Evolutionary conservation across 2,113 vertebrate genomes (phyloP), one percentile per base, ranked within the genome.

Genomic region (Trematocara unimaculatum): DNA sequence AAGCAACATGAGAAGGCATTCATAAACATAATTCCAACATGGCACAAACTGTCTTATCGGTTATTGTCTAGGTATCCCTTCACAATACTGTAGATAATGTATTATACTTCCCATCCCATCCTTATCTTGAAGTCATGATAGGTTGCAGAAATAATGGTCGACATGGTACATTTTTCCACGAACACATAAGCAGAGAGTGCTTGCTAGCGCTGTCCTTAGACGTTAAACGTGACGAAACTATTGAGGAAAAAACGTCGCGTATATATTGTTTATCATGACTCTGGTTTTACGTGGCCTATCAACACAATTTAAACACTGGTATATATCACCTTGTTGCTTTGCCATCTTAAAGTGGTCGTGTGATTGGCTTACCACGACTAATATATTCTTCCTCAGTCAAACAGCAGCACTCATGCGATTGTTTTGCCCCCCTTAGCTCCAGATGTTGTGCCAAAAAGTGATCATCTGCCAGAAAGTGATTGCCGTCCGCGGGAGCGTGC

Each of bases 401-500:
- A 56, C 54, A 56, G 55, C 23, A 56, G 7, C 55, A 15, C 12
- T 29, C 55, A 56, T 56, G 55, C 4, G 0, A 29, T 56, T 56
- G 13, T 15, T 29, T 56, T 56, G 55, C 54, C 12, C 49, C 47
- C 20, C 54, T 15, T 15, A 56, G 23, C 55, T 56, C 55, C 7
- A 56, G 23, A 23, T 15, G 13, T 56, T 56, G 23, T 56, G 23
- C 55, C 13, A 15, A 15, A 56, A 8, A 56, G 54, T 29, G 23
- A 56, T 56, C 23, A 5, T 0, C 54, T 26, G 23, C 12, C 0
- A 56, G 7, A 56, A 56, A 56, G 23, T 15, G 54, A 56, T 56
- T 29, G 7, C 7, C 3, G 13, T 5, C 54, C 3, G 0, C 2
- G 13, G 55, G 26, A 58, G 1, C 4, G 1, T 14, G 3, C 0